These are phyloP conservation scores for Thecocarcelia acutangulata DNA, from an alignment of 2,888 invertebrate species.

Conservation along the genomic window DNA sequence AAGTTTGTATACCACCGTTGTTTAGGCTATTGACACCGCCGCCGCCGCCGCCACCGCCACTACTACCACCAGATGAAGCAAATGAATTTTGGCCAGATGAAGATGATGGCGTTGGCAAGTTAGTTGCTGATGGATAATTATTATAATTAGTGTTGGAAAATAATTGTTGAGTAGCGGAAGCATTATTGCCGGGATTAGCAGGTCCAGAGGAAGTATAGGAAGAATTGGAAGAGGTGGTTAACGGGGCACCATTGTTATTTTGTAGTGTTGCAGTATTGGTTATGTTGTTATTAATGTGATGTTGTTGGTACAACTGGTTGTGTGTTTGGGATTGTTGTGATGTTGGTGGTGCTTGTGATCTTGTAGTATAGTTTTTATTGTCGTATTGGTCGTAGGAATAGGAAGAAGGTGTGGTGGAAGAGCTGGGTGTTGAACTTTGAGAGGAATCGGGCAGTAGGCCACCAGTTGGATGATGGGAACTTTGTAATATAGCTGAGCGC, in stretches of 20 bases:
- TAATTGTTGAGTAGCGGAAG: constrained; percentile 73
- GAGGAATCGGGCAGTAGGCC: constrained; percentile 69
- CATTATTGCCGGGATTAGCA: constrained; percentile 66
- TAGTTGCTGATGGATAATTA: constrained; percentile 73
- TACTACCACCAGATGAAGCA: constrained; percentile 69
- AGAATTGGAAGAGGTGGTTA: constrained; percentile 37
- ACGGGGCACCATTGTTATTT: constrained; percentile 70
- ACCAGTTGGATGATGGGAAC: constrained; percentile 80
- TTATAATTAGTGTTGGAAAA: constrained; percentile 75
- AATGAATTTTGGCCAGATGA: constrained; percentile 66
- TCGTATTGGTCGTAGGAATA: constrained; percentile 77
- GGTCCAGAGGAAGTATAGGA: constrained; percentile 55
- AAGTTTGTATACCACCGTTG: constrained; percentile 51
- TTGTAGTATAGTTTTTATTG: constrained; percentile 66
- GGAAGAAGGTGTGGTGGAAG: constrained; percentile 60
- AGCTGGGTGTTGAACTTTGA: constrained; percentile 67
- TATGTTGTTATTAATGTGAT: constrained; percentile 67
- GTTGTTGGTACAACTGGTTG: constrained; percentile 68
- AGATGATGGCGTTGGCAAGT: constrained; percentile 57
- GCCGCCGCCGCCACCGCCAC: constrained; percentile 65
- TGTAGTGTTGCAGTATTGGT: constrained; percentile 68
- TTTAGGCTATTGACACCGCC: constrained; percentile 13
- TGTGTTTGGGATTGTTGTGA: constrained; percentile 69
- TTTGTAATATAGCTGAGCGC: constrained; percentile 80
- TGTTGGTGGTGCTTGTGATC: constrained; percentile 69